Conservation (phyloP, 2,888 invertebrate genomes). For the Cerceris ruficornis region DNA sequence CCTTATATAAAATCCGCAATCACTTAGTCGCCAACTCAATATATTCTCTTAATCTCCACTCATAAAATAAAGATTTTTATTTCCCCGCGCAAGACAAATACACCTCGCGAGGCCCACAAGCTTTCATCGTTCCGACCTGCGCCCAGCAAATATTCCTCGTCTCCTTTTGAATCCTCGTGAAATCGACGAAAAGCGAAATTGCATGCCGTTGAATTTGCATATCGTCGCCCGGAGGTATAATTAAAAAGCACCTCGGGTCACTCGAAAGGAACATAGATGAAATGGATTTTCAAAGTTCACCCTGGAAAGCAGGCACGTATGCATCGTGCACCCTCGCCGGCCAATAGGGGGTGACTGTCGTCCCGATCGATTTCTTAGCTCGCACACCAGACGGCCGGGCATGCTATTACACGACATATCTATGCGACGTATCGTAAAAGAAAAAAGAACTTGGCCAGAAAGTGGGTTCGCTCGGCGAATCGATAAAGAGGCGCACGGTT, state of each 20-base stretch:
- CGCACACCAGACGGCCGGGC: slow-evolving; percentile 29
- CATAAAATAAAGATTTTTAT: too few relatives aligned
- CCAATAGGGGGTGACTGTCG: slow-evolving; percentile 24
- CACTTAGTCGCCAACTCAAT: too few relatives aligned
- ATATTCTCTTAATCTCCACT: too few relatives aligned
- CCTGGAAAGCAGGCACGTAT: neutral
- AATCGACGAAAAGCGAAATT: neutral
- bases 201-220: neutral
- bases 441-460: slow-evolving; percentile 47
- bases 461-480: slow-evolving; percentile 46
- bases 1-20: too few relatives aligned
- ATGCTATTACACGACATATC: slow-evolving; percentile 54
- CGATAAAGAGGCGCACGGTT: slow-evolving; percentile 37
- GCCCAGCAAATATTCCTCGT: too few relatives aligned
- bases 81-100: too few relatives aligned
- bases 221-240: slow-evolving; percentile 9
- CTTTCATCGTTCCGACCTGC: too few relatives aligned
- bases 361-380: slow-evolving; percentile 54
- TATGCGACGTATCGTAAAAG: slow-evolving; percentile 54
- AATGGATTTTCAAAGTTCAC: too few relatives aligned
- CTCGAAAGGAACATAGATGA: neutral
- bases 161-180: too few relatives aligned
- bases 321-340: neutral
- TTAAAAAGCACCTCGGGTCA: slow-evolving; percentile 26
- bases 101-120: too few relatives aligned